Evolutionary conservation across 1,140 invertebrate species (phyloP), one percentile per base, ranked within the genome.

Genomic region (Aphelenchoides besseyi): DNA sequence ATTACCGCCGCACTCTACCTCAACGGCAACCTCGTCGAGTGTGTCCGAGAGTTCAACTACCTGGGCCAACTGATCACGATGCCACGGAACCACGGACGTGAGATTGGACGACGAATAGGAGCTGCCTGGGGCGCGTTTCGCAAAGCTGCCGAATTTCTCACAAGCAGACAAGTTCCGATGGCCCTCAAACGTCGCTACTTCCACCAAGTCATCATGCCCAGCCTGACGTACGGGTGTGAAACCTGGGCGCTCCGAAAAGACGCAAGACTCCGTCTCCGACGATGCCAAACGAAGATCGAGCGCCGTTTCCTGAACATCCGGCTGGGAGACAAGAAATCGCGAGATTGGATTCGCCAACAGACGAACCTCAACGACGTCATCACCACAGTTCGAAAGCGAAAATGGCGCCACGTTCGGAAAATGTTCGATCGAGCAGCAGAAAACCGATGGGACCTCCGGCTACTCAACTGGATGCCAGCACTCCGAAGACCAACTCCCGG

Each of bases 191-290:
- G n/a, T 32, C 2, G n/a, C 1, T 68, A 68, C 35, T 69, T 68
- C 61, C 16, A 68, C 16, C 26, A 30, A 36, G 66, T 54, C 37
- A 63, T 68, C 2, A 16, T 68, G 1, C 67, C 67, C 1, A 35
- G n/a, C n/a, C 18, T 68, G n/a, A 18, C 64, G 2, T 68, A 68
- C 18, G 67, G 26, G 2, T 69, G 61, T 29, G 67, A 68, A 23
- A 68, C 67, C 1, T 68, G 67, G 67, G 2, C 67, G 16, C 37
- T 68, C 1, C 66, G 57, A 12, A 26, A 68, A 68, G 41, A 48
- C 12, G 23, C 12, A 48, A 48, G 41, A 48, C 12, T 48, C 41
- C 12, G 12, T 9, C 8, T 9, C 9, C n/a, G n/a, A n/a, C n/a
- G n/a, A n/a, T 59, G 57, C 57, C 57, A 59, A 41, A 18, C 8